These are phyloP conservation scores for Eulacestoma nigropectus DNA, from an alignment of 2,113 vertebrate species.

Conservation along the genomic window DNA sequence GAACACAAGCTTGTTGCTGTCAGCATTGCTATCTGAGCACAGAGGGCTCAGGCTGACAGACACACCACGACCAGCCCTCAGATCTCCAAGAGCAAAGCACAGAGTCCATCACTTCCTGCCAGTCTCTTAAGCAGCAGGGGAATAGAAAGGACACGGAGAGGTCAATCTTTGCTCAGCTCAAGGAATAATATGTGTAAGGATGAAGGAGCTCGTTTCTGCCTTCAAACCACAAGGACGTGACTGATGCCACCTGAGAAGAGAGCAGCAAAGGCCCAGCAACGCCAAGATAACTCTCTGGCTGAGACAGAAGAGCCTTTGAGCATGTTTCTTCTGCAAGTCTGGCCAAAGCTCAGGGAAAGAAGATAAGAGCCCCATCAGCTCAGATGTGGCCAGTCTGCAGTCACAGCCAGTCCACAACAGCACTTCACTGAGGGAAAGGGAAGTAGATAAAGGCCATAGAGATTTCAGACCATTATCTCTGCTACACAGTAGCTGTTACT, in stretches of 20 bases:
- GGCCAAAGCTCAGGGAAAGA: not conserved
- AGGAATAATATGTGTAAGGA: constrained; percentile 26
- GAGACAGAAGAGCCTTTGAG: constrained; percentile 18
- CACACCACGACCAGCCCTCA: not conserved
- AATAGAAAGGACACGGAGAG: constrained; percentile 22
- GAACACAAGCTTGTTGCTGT: not conserved
- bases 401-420: not conserved
- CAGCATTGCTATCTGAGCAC: not conserved
- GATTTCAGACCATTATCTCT: constrained; percentile 28
- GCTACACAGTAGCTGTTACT: not conserved
- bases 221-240: constrained; percentile 21
- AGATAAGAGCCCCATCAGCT: constrained; percentile 7
- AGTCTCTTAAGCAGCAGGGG: constrained; percentile 47
- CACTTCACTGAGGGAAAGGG: constrained; percentile 5
- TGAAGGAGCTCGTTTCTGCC: constrained; percentile 36
- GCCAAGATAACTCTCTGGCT: not conserved
- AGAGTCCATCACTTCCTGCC: constrained; percentile 4
- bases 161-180: constrained; percentile 27
- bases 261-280: constrained; percentile 19
- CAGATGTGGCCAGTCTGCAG: not conserved
- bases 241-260: constrained; percentile 22
- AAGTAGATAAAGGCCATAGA: not conserved
- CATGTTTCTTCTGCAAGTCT: constrained; percentile 6
- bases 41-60: constrained; percentile 3
- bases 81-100: constrained; percentile 32